Base-by-base conservation (phyloP, 2,797 vertebrate species). In the Heliangelus exortis region DNA sequence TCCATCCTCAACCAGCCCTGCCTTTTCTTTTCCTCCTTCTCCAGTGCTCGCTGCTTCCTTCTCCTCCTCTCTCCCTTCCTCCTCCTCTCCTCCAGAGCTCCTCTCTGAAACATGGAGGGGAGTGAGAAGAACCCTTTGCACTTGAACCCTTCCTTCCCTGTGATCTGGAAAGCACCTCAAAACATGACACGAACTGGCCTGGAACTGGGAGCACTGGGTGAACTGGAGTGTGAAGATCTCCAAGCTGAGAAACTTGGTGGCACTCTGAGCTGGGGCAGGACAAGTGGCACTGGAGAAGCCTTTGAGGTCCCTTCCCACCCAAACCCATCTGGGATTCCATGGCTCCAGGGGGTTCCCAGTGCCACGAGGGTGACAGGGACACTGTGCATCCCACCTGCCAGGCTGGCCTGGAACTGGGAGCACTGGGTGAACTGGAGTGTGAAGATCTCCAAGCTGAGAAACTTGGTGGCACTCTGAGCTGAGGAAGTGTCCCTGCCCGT, bases 301-400 rank as follows among this genome's bases (percentile, higher is more conserved):
- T 48, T 22, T 48, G 19, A 48, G 47, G 47, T 48, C 47, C 47
- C 21, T 48, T 48, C 19, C 47, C 19, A 48, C 19, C 21, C 47
- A 48, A 48, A 48, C 47, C 47, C 21, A 11, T 22, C 21, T 48
- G 47, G 45, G 45, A 48, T 48, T 22, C 21, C 47, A 22, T 48
- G 21, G 22, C 22, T 22, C 47, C 22, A 21, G 22, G 33, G 31
- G 41, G 26, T 19, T n/a, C n/a, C n/a, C n/a, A 28, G 63, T 63
- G 61, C 31, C 62, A 31, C 34, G 7, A 6, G 20, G 13, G 18
- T 25, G 53, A 57, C 34, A 13, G 65, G 45, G 7, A 6, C 33
- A 36, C 31, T 28, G 17, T 6, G 19, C 14, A 26, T 6, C 93
- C 94, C 86, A 97, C 97, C 93, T 90, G 91, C 18, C 36, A 78